Conservation (phyloP, 2,113 vertebrate genomes). For the Siniperca knerii region DNA sequence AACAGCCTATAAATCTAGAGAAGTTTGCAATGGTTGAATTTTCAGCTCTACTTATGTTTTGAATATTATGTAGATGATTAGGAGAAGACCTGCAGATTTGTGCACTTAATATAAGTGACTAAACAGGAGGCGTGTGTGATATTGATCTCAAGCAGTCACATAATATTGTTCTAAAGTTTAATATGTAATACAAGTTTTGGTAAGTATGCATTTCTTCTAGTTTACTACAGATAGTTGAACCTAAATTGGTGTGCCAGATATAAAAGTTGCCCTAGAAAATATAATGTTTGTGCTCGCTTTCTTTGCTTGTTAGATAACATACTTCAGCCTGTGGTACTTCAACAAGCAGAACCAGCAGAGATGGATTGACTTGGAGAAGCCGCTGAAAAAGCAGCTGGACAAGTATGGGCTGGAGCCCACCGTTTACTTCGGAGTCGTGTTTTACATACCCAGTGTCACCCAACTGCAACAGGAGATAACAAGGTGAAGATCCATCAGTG, state of each 20-base stretch:
- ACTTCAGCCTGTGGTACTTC: constrained; percentile 98
- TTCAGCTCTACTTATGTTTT: constrained; percentile 14
- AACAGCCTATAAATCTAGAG: neutral
- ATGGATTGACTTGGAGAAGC: constrained; percentile 98
- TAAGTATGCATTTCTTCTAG: neutral
- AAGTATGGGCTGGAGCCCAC: constrained; percentile 96
- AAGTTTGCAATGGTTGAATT: neutral
- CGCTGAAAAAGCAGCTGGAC: constrained; percentile 98
- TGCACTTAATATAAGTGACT: neutral
- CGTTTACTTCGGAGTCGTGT: constrained; percentile 97
- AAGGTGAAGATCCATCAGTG: constrained; percentile 84
- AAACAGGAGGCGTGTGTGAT: neutral
- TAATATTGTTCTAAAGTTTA: neutral
- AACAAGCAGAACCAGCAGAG: constrained; percentile 98
- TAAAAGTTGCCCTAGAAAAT: neutral
- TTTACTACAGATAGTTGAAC: neutral
- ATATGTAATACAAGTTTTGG: neutral
- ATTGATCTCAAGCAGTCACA: neutral
- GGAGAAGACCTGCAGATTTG: neutral
- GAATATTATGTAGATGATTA: neutral
- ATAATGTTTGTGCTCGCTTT: constrained; percentile 32
- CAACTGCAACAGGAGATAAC: constrained; percentile 98
- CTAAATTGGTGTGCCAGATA: neutral
- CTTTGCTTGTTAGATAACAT: constrained; percentile 88
- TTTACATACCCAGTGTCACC: constrained; percentile 92